phyloP scores from a whole-genome alignment of 2,113 vertebrate species.

The Fregetta grallaria region DNA sequence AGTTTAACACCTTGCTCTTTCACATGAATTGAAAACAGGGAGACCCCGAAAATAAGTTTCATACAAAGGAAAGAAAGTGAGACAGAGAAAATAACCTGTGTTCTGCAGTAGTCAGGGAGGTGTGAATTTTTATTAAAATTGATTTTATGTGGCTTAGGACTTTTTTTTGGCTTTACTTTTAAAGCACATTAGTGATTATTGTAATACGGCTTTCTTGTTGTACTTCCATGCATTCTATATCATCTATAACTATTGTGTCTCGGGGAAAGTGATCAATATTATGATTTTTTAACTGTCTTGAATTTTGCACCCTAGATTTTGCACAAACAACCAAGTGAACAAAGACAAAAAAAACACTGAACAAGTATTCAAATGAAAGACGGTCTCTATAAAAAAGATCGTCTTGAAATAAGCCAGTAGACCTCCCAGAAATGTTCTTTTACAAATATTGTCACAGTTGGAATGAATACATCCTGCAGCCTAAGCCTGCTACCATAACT shows the following conservation, averaged over 20 bases:
- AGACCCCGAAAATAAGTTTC: neutral
- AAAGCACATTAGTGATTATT: neutral
- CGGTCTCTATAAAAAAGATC: neutral
- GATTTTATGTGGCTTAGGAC: neutral
- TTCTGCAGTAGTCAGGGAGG: neutral
- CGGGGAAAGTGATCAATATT: neutral
- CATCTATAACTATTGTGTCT: neutral
- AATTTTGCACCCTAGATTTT: neutral
- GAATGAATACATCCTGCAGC: neutral
- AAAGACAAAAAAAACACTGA: neutral
- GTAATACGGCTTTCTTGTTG: neutral
- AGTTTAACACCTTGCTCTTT: neutral
- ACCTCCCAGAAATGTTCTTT: slow-evolving; percentile 15
- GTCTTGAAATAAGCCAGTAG: slow-evolving; percentile 41
- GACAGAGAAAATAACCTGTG: neutral
- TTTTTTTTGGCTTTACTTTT: neutral
- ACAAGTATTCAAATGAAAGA: neutral
- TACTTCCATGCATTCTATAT: neutral
- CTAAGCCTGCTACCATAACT: slow-evolving; percentile 24
- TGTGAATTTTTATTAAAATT: neutral
- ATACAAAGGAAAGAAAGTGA: neutral
- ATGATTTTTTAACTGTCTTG: neutral
- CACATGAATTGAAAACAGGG: neutral
- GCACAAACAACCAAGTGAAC: fast-evolving
- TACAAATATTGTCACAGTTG: slow-evolving; percentile 11